Evolutionary conservation across 2,888 invertebrate genomes (phyloP), one percentile per base, ranked within the genome.

Genomic region (Cheilosia variabilis): DNA sequence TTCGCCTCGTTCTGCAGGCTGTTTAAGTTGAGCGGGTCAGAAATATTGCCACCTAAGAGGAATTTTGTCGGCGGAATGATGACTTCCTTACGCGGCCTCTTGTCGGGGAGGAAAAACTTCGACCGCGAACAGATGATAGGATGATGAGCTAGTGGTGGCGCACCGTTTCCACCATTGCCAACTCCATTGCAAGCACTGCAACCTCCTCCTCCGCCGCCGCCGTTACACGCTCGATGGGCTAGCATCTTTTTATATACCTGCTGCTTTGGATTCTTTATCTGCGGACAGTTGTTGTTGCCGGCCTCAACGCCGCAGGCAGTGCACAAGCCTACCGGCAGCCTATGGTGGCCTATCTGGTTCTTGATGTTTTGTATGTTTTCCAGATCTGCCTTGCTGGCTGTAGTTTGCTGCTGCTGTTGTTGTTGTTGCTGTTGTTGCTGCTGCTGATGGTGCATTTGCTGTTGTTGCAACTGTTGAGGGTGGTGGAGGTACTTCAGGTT

Each of bases 51-150:
- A 55, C 98, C 99, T 2, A 98, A 94, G 13, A 91, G 87, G 92
- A 99, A 98, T 92, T 98, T 98, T 0, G 97, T 97, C 0, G 98
- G 98, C 66, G 97, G 96, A 89, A 97, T 96, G 88, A 96, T 95
- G 72, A 94, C 94, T 88, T 96, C 95, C 89, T 96, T 96, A 87
- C 96, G 95, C 65, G 95, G 94, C 76, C 96, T 94, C 89, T 96
- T 96, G 89, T 95, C 94, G 0, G 96, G 95, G 60, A 96, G 93
- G 90, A 95, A 95, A 91, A 95, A 95, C 90, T 97, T 96, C 2
- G 95, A 95, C 6, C 92, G 90, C 0, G 91, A 89, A 81, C 91
- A 91, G 62, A 90, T 91, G 22, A 91, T 90, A 41, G 90, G 88
- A 52, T 86, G 86, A 53, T 86, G 86, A 6, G 52, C 68, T 34